Evolutionary conservation across 2,888 invertebrate species (phyloP).

Genomic region (Erebia aethiops): DNA sequence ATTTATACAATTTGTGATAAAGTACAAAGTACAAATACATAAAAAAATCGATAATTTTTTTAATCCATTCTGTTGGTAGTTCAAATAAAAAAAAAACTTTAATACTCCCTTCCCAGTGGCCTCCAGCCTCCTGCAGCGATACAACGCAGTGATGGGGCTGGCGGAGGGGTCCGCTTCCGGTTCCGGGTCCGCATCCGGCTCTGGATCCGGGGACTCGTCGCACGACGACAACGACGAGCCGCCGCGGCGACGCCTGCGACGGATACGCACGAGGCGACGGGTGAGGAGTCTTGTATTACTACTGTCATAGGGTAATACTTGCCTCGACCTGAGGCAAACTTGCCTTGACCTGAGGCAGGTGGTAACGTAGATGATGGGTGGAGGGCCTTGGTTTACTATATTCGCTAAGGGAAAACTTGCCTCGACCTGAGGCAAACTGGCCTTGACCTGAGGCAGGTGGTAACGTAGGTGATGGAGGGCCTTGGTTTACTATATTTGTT

Average conservation of each 20-base stretch:
- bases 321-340: neutral
- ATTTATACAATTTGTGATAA: no score
- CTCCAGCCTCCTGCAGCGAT: conserved; percentile 55
- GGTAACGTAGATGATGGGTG: no score
- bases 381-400: no score
- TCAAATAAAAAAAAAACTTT: no score
- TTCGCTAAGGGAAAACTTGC: no score
- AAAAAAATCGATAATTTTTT: no score
- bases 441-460: neutral
- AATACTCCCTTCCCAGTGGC: conserved; percentile 48
- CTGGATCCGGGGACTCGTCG: conserved; percentile 57
- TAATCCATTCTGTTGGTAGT: no score
- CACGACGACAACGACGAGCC: conserved; percentile 46
- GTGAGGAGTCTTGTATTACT: conserved; percentile 37
- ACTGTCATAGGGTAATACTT: no score
- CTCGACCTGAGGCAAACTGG: no score
- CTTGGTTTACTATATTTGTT: neutral
- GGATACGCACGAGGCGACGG: conserved; percentile 46
- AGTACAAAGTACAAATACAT: no score
- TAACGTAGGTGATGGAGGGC: no score
- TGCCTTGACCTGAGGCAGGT: no score
- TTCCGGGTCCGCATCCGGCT: conserved; percentile 42
- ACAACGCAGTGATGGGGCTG: conserved; percentile 72
- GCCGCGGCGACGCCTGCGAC: conserved; percentile 40
- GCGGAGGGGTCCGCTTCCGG: conserved; percentile 58